Evolutionary conservation across 2,113 vertebrate species (phyloP).

Genomic region (Pachycephala philippinensis): DNA sequence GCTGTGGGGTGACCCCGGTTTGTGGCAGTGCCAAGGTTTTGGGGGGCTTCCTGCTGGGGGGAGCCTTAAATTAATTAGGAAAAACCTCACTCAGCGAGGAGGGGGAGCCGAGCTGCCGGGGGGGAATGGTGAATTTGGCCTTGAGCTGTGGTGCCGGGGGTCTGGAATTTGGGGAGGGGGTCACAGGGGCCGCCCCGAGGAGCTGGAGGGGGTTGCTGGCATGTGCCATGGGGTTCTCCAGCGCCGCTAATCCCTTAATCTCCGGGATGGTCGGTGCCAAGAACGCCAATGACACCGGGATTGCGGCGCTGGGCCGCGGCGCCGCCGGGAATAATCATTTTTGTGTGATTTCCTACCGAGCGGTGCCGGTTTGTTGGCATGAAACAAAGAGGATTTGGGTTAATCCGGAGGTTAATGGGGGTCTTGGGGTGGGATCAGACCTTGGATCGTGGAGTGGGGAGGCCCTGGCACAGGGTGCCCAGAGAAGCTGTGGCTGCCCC

Average conservation of each 20-base stretch:
- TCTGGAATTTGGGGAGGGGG: background rate
- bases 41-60: background rate
- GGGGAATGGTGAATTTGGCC: rapidly evolving
- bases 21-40: rapidly evolving
- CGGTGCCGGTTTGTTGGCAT: rapidly evolving
- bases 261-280: background rate
- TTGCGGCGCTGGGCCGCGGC: background rate
- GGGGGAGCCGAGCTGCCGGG: background rate
- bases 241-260: slow-evolving; percentile 9
- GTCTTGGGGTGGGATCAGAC: background rate
- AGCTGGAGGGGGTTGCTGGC: background rate
- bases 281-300: background rate
- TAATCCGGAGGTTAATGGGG: background rate
- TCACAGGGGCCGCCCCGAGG: rapidly evolving
- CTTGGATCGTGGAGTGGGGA: rapidly evolving
- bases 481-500: background rate
- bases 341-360: background rate
- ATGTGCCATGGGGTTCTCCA: background rate
- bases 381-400: background rate
- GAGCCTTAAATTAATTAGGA: background rate
- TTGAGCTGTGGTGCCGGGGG: rapidly evolving
- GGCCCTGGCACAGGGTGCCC: background rate
- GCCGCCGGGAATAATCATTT: background rate
- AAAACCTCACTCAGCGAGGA: rapidly evolving
- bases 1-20: background rate